Conservation (phyloP, 1,140 invertebrate genomes). For the Habropoda laboriosa region DNA sequence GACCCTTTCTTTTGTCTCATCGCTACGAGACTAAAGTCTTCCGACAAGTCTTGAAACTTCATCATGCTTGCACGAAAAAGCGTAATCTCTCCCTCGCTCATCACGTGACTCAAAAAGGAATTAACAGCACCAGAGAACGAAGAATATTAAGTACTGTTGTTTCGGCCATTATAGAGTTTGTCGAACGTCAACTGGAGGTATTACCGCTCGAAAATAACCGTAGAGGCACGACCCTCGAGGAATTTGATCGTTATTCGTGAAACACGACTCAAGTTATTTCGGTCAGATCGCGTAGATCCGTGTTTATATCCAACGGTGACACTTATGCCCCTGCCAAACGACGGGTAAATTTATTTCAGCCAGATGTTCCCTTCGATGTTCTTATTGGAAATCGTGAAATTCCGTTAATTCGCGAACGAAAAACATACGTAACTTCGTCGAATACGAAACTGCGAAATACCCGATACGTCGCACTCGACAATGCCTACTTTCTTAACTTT, state of each 20-base stretch:
- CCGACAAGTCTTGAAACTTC: background rate
- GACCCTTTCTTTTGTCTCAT: conserved; percentile 10
- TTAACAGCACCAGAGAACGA: conserved; percentile 5
- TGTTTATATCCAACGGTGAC: background rate
- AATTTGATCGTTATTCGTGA: conserved; percentile 22
- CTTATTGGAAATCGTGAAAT: background rate
- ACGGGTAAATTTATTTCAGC: background rate
- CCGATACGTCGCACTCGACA: too few relatives aligned
- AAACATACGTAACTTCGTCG: background rate
- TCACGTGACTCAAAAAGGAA: background rate
- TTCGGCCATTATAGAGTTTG: conserved; percentile 20
- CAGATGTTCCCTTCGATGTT: background rate
- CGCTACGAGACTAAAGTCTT: background rate
- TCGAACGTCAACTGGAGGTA: background rate
- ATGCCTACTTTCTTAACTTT: too few relatives aligned
- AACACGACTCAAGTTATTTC: conserved; percentile 26
- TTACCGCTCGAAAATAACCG: background rate
- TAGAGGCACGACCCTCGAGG: background rate
- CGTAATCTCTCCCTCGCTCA: background rate
- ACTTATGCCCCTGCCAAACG: conserved; percentile 23
- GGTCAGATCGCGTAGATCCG: background rate
- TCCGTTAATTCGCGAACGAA: too few relatives aligned
- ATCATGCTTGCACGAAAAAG: conserved; percentile 29
- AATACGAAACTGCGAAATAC: background rate
- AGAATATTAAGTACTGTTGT: background rate